Percentiles rank a stretch among this genome's conserved stretches.
Evolutionary conservation across 2,113 vertebrate genomes (phyloP).

Genomic region (Oriolus oriolus): DNA sequence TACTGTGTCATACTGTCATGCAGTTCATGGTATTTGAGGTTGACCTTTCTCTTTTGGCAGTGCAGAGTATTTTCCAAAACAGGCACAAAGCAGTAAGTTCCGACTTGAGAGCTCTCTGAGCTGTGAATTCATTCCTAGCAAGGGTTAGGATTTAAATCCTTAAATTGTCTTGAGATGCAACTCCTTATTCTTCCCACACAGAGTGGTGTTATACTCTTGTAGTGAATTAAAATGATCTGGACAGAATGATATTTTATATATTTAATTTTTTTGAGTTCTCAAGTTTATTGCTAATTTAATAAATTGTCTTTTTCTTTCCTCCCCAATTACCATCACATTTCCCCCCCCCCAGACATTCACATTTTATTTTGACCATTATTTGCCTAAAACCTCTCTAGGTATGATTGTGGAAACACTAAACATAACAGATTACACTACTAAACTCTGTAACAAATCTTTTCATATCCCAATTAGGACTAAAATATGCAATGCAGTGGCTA

Average conservation of each 20-base stretch:
- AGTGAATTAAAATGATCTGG: neutral
- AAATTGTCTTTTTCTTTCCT: neutral
- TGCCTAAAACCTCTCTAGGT: neutral
- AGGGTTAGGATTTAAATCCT: neutral
- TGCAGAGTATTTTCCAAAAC: neutral
- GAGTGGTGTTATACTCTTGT: neutral
- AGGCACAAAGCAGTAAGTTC: neutral
- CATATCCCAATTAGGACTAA: neutral
- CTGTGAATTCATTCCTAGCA: neutral
- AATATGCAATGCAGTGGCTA: neutral
- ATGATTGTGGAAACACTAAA: neutral
- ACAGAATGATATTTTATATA: neutral
- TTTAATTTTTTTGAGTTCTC: neutral
- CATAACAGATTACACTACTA: neutral
- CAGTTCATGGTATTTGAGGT: neutral
- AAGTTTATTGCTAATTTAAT: neutral
- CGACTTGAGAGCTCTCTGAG: fast-evolving
- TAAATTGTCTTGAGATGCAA: neutral
- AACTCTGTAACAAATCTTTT: neutral
- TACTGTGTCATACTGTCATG: neutral
- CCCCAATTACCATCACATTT: neutral
- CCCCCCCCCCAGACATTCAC: neutral
- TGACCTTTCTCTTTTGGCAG: slow-evolving; percentile 9
- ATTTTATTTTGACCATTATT: neutral
- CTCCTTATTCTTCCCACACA: neutral